Percentiles rank a stretch among this genome's conserved stretches.
phyloP scores from a whole-genome alignment of 2,888 invertebrate genomes.

The Mythimna impura region DNA sequence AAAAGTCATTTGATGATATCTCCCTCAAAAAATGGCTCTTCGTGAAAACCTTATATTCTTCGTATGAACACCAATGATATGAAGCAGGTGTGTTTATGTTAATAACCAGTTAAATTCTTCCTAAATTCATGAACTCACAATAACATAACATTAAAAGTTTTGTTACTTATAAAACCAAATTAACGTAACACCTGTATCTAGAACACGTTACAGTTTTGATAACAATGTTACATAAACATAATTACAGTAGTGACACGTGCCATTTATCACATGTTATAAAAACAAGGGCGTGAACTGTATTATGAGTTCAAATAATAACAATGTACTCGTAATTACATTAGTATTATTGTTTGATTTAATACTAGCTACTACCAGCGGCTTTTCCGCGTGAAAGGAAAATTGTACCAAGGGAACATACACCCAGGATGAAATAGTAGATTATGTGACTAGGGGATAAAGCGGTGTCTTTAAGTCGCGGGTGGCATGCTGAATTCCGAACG shows the following conservation, averaged over 20 bases:
- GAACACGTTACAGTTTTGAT: conserved; percentile 13
- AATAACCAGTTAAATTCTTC: background rate
- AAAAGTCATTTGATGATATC: too few species aligned
- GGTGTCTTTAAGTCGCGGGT: too few species aligned
- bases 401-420: too few species aligned
- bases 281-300: conserved; percentile 25
- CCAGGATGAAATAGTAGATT: too few species aligned
- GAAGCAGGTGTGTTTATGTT: background rate
- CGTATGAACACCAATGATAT: background rate
- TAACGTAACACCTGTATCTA: background rate
- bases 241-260: conserved; percentile 28
- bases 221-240: conserved; percentile 29
- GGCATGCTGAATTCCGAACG: too few species aligned
- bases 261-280: conserved; percentile 33
- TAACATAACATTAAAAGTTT: background rate
- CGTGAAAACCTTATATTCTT: background rate
- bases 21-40: background rate
- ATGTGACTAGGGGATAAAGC: too few species aligned
- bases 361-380: background rate
- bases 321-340: background rate
- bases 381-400: too few species aligned
- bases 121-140: background rate
- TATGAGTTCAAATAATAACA: conserved; percentile 32
- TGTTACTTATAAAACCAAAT: background rate
- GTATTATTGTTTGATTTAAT: conserved; percentile 25